These are phyloP conservation scores for Macropis europaea DNA, from an alignment of 2,888 invertebrate genomes.

Conservation along the genomic window DNA sequence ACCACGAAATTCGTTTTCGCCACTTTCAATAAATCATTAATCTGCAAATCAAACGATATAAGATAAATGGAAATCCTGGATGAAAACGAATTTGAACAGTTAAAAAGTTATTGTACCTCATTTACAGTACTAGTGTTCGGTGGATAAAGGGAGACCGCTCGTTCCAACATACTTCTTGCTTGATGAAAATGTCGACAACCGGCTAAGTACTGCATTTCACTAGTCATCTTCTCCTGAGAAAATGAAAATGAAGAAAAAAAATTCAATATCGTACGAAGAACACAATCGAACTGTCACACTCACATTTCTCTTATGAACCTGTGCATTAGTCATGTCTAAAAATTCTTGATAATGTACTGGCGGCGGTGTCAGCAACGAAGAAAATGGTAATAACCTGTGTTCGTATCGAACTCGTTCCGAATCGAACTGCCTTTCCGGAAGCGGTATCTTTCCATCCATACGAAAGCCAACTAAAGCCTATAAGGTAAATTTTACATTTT, in stretches of 20 bases:
- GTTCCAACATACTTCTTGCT: slow-evolving; percentile 92
- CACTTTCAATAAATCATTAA: slow-evolving; percentile 91
- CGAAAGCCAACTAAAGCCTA: slow-evolving; percentile 94
- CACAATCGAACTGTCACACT: slow-evolving; percentile 46
- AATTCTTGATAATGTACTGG: slow-evolving; percentile 95
- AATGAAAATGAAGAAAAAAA: background rate
- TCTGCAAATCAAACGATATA: slow-evolving; percentile 81
- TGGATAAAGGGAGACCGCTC: slow-evolving; percentile 89
- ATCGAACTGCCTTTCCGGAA: slow-evolving; percentile 94
- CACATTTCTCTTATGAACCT: slow-evolving; percentile 74
- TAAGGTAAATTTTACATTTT: slow-evolving; percentile 50
- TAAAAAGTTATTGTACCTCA: slow-evolving; percentile 67
- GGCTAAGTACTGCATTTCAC: slow-evolving; percentile 84
- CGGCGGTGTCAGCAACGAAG: slow-evolving; percentile 92
- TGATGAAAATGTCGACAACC: slow-evolving; percentile 96
- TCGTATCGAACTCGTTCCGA: slow-evolving; percentile 96
- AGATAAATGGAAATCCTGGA: background rate
- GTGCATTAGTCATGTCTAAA: slow-evolving; percentile 87
- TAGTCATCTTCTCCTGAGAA: slow-evolving; percentile 71
- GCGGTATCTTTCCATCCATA: slow-evolving; percentile 91
- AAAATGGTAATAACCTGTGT: slow-evolving; percentile 95
- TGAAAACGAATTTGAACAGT: background rate
- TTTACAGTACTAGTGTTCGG: slow-evolving; percentile 78
- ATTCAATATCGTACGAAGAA: background rate
- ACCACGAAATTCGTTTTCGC: slow-evolving; percentile 98